phyloP scores from a whole-genome alignment of 1,140 invertebrate genomes.

The Panagrolaimus sp. region DNA sequence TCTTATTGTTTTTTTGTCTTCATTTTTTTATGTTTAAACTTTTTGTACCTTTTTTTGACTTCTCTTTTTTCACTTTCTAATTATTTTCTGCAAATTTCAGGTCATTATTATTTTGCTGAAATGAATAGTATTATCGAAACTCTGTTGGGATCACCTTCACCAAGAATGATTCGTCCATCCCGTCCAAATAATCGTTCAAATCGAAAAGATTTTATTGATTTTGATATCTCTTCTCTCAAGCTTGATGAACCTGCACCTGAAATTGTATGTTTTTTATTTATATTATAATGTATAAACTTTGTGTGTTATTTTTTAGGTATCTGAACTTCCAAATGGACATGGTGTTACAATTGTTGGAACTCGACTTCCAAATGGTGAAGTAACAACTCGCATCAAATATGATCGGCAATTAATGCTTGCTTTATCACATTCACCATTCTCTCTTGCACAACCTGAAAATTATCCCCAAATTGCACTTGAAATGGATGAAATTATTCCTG shows the following conservation, averaged over 20 bases:
- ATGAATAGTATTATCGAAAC: too few relatives aligned
- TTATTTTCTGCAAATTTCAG: too few relatives aligned
- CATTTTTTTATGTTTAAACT: too few relatives aligned
- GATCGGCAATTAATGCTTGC: slow-evolving; percentile 4
- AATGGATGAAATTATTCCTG: slow-evolving; percentile 6
- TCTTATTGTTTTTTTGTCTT: too few relatives aligned
- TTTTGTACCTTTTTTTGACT: too few relatives aligned
- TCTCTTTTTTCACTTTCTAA: too few relatives aligned
- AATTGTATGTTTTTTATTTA: slow-evolving; percentile 16
- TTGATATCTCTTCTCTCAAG: neutral
- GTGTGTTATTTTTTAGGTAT: neutral
- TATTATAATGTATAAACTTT: neutral
- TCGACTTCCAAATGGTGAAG: neutral
- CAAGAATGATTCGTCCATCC: too few relatives aligned
- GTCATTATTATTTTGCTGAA: too few relatives aligned
- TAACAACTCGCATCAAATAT: slow-evolving; percentile 8
- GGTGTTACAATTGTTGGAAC: slow-evolving; percentile 4
- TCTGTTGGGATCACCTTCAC: too few relatives aligned
- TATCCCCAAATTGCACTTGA: neutral
- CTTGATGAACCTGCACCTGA: neutral
- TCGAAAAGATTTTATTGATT: slow-evolving; percentile 8
- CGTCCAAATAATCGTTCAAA: too few relatives aligned
- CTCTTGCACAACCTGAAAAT: slow-evolving; percentile 1
- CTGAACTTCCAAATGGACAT: slow-evolving; percentile 2
- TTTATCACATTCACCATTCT: slow-evolving; percentile 3